phyloP scores from a whole-genome alignment of 1,140 invertebrate species.

The Dreissena polymorpha region DNA sequence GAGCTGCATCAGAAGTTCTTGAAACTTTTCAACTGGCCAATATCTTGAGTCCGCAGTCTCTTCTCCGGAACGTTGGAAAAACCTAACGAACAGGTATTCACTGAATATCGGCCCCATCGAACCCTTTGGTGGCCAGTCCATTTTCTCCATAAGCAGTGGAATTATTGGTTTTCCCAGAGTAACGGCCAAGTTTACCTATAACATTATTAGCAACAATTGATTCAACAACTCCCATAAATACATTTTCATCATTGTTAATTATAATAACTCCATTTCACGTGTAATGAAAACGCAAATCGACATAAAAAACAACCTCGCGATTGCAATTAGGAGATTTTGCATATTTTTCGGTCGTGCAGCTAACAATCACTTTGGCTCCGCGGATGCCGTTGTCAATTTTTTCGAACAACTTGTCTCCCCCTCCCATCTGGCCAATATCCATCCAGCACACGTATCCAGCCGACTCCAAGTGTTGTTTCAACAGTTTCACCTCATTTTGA shows the following conservation, averaged over 20 bases:
- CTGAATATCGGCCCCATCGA: constrained; percentile 78
- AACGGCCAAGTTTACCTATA: constrained; percentile 74
- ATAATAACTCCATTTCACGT: no score
- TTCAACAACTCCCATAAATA: no score
- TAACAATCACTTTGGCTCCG: constrained; percentile 73
- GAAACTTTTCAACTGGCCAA: constrained; percentile 73
- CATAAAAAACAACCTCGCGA: constrained; percentile 68
- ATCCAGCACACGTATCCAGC: constrained; percentile 76
- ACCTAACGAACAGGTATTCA: constrained; percentile 75
- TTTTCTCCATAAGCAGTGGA: constrained; percentile 74
- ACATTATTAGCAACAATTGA: background rate
- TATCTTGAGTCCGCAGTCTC: constrained; percentile 64
- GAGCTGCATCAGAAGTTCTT: constrained; percentile 75
- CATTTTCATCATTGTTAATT: no score
- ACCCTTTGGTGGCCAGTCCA: constrained; percentile 74
- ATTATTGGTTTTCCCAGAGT: constrained; percentile 74
- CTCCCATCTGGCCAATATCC: constrained; percentile 78
- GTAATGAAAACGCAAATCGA: no score
- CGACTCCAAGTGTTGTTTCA: constrained; percentile 71
- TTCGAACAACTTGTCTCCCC: constrained; percentile 75
- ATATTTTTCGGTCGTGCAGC: constrained; percentile 75
- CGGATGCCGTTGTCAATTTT: constrained; percentile 76
- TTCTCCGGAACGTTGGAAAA: constrained; percentile 66
- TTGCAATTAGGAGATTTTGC: constrained; percentile 76
- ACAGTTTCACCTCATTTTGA: constrained; percentile 73